Percentiles rank a stretch among this genome's conserved stretches.
Conservation (phyloP, 2,113 vertebrate genomes). For the Tachysurus vachellii region DNA sequence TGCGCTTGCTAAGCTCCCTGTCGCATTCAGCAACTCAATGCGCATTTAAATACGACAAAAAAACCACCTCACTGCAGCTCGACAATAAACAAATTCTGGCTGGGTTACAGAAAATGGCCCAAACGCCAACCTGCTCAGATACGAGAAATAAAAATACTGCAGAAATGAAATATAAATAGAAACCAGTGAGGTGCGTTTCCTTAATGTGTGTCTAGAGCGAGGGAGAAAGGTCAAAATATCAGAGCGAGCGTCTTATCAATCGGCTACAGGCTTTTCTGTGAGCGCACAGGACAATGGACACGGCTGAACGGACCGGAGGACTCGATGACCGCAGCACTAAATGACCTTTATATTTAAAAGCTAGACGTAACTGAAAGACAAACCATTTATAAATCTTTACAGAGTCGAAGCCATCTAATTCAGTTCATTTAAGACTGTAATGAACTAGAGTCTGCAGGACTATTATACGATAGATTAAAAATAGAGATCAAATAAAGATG, state of each 20-base stretch:
- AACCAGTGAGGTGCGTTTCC: not conserved
- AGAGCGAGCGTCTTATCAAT: conserved; percentile 53
- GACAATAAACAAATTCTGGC: not conserved
- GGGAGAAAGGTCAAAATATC: not conserved
- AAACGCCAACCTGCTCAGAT: not conserved
- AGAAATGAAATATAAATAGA: not conserved
- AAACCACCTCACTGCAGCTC: not conserved
- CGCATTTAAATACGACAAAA: not conserved
- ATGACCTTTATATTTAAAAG: conserved; percentile 7
- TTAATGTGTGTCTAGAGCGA: not conserved
- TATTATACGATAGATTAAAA: not conserved
- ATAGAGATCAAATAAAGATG: no score
- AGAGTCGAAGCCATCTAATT: not conserved
- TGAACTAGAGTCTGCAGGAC: not conserved
- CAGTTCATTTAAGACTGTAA: not conserved
- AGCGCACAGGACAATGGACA: conserved; percentile 38
- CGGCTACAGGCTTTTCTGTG: conserved; percentile 19
- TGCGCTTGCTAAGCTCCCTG: conserved; percentile 62
- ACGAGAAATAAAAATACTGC: not conserved
- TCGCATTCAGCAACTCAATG: not conserved
- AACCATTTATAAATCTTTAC: not conserved
- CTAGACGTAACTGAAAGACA: not conserved
- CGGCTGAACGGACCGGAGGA: not conserved
- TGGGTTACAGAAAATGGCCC: not conserved
- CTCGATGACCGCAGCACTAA: not conserved